A percentile compares a stretch with the other conserved stretches of the same genome.
These are phyloP conservation scores for Chymomyza costata DNA, from an alignment of 1,140 invertebrate species.

Conservation along the genomic window DNA sequence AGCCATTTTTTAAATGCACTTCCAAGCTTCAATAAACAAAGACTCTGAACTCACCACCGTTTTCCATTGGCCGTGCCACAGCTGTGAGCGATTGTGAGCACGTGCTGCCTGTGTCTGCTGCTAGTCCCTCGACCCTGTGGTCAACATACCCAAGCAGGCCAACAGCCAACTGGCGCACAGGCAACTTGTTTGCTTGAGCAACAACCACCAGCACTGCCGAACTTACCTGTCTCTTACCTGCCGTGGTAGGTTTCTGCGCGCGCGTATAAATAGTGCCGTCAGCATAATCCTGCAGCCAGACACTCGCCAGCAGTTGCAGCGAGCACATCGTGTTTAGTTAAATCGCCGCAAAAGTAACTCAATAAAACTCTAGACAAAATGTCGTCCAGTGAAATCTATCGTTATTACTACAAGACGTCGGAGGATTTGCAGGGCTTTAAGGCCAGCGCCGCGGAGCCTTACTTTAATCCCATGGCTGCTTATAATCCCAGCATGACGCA, in stretches of 20 bases:
- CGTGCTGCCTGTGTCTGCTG: constrained; percentile 40
- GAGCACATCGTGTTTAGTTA: constrained; percentile 27
- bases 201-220: constrained; percentile 1
- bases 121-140: constrained; percentile 7
- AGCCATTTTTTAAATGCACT: too few species aligned
- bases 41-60: constrained; percentile 39
- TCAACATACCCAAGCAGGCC: constrained; percentile 33
- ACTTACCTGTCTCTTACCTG: constrained; percentile 38
- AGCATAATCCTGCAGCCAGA: constrained; percentile 49
- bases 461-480: constrained; percentile 71
- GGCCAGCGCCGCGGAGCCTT: constrained; percentile 41
- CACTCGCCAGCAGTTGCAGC: constrained; percentile 45
- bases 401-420: constrained; percentile 71
- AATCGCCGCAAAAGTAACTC: neutral
- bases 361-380: constrained; percentile 16
- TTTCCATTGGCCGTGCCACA: constrained; percentile 36
- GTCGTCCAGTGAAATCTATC: constrained; percentile 73
- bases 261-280: constrained; percentile 54
- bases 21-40: neutral
- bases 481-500: constrained; percentile 61
- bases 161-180: neutral
- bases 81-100: constrained; percentile 27
- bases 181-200: neutral
- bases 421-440: constrained; percentile 72
- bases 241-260: constrained; percentile 37